Evolutionary conservation across 2,797 vertebrate genomes (phyloP), one percentile per base, ranked within the genome.

Genomic region (Telmatherina bonti): DNA sequence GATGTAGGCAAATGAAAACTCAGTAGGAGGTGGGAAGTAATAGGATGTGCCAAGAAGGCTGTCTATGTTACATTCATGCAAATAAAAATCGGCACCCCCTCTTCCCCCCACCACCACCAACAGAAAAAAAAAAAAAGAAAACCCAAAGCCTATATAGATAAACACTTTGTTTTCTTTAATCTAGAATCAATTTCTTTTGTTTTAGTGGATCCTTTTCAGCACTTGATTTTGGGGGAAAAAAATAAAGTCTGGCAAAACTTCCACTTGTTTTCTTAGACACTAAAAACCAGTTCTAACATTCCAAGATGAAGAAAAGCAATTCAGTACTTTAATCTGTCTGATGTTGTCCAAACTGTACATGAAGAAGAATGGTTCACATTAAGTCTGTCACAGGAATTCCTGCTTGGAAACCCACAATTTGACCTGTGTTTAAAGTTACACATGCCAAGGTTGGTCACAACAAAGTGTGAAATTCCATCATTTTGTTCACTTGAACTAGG

Each of bases 401-500:
- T 59, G 62, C 49, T 35, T 56, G 62, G 67, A 89, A 88, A 87
- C 74, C 68, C 81, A 82, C 64, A 83, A 81, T 86, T 82, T 82
- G 70, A 65, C 81, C 78, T 61, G 62, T 69, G 76, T 88, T 88
- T 81, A 83, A 88, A 63, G 83, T 85, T 78, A 78, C 61, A 33
- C 75, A 82, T 86, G 69, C 76, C 67, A 67, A 26, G 53, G 64
- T 74, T 60, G 70, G 62, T 86, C 70, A 83, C 82, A 83, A 83
- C 51, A 0, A 81, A 83, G 79, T 90, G 79, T 84, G 79, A 91
- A 88, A 90, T 88, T 89, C 77, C 79, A 64, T 29, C 51, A 82
- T 87, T 84, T 76, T 84, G 85, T 90, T 83, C 78, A 88, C 79
- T 76, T 87, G 84, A 90, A 89, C 88, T 70, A 79, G 74, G 67